Evolutionary conservation across 2,888 invertebrate genomes (phyloP), one percentile per base, ranked within the genome.

Genomic region (Eupithecia vulgata): DNA sequence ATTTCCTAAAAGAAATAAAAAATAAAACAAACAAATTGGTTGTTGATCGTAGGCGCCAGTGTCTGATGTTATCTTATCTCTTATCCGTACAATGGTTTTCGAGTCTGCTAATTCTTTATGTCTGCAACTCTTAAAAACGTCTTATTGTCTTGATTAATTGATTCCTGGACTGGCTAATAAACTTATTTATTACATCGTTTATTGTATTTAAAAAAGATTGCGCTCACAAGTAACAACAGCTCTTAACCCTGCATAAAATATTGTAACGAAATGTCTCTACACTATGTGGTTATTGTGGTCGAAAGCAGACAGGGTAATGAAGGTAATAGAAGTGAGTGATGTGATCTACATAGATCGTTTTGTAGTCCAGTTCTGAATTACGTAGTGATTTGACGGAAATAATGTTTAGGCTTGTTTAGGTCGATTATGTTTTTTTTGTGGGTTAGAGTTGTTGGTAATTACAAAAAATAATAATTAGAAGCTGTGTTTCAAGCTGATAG

Each of bases 51-150:
- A 80, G 80, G 80, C 81, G 83, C 81, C 82, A 78, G 80, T 73
- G 73, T 73, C 74, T 71, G 80, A 79, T 81, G 69, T 76, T 77
- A 81, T 83, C 82, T 83, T 81, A 83, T 83, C 82, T 79, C 68
- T 74, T 80, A 81, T 79, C 80, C 78, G 66, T 78, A 81, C 77
- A 80, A 78, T 78, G 78, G 71, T 73, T 67, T 80, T 78, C 73
- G 76, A 78, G 78, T 73, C 80, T 80, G 79, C 78, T 80, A 81
- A 80, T 82, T 81, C 78, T 80, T 80, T 79, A 75, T 77, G 80
- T 80, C 78, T 77, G 73, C 80, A 78, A 78, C 74, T 78, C 71
- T 69, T 71, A 77, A 77, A 76, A 67, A 73, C 13, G 40, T 65
- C 62, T 68, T 77, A 77, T 75, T 71, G 72, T 70, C 73, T 76